Conservation (phyloP, 2,113 vertebrate genomes). For the Chloropsis cyanopogon region DNA sequence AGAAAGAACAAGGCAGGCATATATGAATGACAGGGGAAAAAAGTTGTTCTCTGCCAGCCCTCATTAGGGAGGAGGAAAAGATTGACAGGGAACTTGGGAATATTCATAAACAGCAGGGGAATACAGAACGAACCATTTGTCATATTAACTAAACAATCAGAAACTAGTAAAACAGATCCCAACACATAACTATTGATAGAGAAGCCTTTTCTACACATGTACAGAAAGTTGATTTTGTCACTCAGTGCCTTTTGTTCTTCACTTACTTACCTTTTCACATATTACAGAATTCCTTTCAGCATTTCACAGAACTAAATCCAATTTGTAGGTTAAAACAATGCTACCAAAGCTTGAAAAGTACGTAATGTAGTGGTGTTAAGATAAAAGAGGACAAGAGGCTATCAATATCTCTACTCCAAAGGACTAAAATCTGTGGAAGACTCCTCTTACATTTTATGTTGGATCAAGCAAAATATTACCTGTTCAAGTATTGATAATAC, state of each 20-base stretch:
- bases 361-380: not conserved
- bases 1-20: too few relatives aligned
- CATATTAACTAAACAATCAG: too few relatives aligned
- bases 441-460: not conserved
- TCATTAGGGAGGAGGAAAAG: too few relatives aligned
- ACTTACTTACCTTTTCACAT: not conserved
- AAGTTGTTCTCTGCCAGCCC: too few relatives aligned
- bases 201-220: not conserved
- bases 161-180: too few relatives aligned
- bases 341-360: not conserved
- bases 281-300: not conserved
- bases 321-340: not conserved
- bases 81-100: too few relatives aligned
- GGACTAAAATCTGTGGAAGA: not conserved
- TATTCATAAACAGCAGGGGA: too few relatives aligned
- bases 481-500: not conserved
- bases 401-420: not conserved
- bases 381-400: not conserved
- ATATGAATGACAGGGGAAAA: too few relatives aligned
- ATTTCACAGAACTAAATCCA: not conserved
- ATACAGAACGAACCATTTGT: too few relatives aligned
- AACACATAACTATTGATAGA: not conserved
- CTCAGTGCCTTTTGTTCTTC: not conserved
- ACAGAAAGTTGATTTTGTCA: not conserved
- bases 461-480: not conserved